Base-by-base conservation (phyloP, 1,140 invertebrate species). In the Drosophila watanabei region DNA sequence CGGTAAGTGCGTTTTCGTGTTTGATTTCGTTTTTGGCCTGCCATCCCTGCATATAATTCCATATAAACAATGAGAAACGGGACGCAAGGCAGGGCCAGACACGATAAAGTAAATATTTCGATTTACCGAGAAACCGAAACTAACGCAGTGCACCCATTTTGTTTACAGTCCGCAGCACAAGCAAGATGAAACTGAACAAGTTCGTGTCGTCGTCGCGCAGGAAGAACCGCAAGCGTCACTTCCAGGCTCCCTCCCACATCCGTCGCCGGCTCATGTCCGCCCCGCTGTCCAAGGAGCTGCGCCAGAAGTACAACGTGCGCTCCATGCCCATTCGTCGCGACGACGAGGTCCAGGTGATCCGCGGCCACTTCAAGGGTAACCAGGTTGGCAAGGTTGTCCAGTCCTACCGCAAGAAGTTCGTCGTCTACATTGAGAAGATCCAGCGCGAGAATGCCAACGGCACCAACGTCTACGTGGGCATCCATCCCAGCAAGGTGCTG, bases 401-500 rank as follows among this genome's bases (percentile, higher is more conserved):
- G 94, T 97, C 98, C 10, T 99, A 99, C 95, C 96, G 99, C 93
- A 99, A 99, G 94, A 99, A 99, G 94, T 99, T 98, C 94, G 98
- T 99, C 52, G 96, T 99, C 75, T 98, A 99, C 94, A 98, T 99
- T 94, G 99, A 99, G 94, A 96, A 99, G 94, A 99, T 99, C 93
- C 98, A 99, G 94, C 95, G 99, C 91, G 99, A 99, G 94, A 99
- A 99, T 93, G 98, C 98, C 46, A 99, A 99, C 93, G 99, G 98
- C 85, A 97, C 98, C 61, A 99, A 97, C 89, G 99, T 99, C 60
- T 98, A 99, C 94, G 98, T 99, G 80, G 99, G 99, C 85, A 99
- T 99, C 93, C 98, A 99, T 93, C 98, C 99, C 79, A 99, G 98
- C 82, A 99, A 99, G 97, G 97, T 98, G 85, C 97, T 99, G 35